These are phyloP conservation scores for Ophthalmolycus amberensis DNA, from an alignment of 2,113 vertebrate species.

Conservation along the genomic window DNA sequence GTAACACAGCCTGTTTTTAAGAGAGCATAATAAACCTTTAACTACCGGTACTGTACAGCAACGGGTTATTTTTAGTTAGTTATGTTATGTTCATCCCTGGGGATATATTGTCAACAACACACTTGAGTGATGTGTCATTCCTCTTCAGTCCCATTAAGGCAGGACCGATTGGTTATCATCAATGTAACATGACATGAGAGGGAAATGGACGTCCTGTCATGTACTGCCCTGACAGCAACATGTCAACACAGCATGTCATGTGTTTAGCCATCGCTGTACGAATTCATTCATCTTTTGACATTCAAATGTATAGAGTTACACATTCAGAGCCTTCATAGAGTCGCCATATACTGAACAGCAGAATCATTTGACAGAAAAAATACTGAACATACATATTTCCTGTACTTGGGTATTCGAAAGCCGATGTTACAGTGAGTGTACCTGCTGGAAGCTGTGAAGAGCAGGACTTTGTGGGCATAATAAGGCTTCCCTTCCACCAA, in stretches of 20 bases:
- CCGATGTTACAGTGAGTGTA: slow-evolving; percentile 47
- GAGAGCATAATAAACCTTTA: background rate
- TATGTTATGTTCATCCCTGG: slow-evolving; percentile 1
- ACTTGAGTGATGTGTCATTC: slow-evolving; percentile 10
- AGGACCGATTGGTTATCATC: slow-evolving; percentile 6
- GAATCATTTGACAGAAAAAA: background rate
- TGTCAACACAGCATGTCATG: background rate
- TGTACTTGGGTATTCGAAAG: background rate
- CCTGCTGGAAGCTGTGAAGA: slow-evolving; percentile 96
- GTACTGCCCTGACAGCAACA: background rate
- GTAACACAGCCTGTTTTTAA: background rate
- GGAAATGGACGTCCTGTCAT: slow-evolving; percentile 10
- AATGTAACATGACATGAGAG: slow-evolving; percentile 5
- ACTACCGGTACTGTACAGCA: background rate
- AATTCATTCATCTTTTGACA: background rate
- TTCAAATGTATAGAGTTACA: background rate
- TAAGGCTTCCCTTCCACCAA: slow-evolving; percentile 97
- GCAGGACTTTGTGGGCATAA: slow-evolving; percentile 95
- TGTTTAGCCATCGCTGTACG: background rate
- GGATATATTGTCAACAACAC: background rate
- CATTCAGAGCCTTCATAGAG: background rate
- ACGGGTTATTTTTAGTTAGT: background rate
- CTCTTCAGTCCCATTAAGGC: slow-evolving; percentile 12
- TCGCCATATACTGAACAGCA: background rate
- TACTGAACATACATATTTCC: background rate